These are phyloP conservation scores for Ochlodes sylvanus DNA, from an alignment of 2,888 invertebrate genomes.

Conservation along the genomic window DNA sequence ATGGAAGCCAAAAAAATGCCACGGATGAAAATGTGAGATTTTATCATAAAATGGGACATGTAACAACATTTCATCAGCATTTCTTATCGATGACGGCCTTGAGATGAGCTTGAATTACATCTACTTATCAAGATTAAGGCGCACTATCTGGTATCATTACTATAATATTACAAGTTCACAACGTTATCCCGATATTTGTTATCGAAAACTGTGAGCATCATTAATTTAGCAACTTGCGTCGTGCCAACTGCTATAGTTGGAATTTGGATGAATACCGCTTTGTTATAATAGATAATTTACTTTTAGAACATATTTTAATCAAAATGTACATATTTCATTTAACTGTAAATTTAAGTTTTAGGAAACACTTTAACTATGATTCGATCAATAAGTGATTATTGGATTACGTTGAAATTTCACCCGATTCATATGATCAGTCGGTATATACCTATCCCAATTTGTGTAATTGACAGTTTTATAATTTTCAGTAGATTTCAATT, in stretches of 20 bases:
- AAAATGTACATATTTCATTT: too few relatives aligned
- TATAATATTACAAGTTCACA: conserved; percentile 43
- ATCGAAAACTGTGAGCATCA: conserved; percentile 22
- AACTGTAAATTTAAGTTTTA: too few relatives aligned
- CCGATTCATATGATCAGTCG: too few relatives aligned
- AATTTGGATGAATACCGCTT: conserved; percentile 12
- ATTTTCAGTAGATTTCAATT: too few relatives aligned
- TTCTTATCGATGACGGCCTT: conserved; percentile 72
- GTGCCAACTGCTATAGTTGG: conserved; percentile 19
- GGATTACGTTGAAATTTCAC: too few relatives aligned
- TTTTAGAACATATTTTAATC: not conserved
- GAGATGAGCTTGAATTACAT: conserved; percentile 64
- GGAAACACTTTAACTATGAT: too few relatives aligned
- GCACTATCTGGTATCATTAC: conserved; percentile 49
- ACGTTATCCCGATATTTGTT: conserved; percentile 22
- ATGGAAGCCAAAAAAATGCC: not conserved
- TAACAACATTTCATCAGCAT: conserved; percentile 33
- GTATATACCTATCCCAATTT: too few relatives aligned
- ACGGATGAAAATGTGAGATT: not conserved
- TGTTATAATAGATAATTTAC: not conserved
- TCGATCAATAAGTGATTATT: too few relatives aligned
- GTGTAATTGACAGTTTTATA: too few relatives aligned
- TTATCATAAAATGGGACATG: conserved; percentile 3
- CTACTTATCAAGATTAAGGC: conserved; percentile 74
- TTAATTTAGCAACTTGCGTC: conserved; percentile 1